A percentile compares a stretch with the other conserved stretches of the same genome.
phyloP scores from a whole-genome alignment of 2,888 invertebrate species.

The Phasia obesa region DNA sequence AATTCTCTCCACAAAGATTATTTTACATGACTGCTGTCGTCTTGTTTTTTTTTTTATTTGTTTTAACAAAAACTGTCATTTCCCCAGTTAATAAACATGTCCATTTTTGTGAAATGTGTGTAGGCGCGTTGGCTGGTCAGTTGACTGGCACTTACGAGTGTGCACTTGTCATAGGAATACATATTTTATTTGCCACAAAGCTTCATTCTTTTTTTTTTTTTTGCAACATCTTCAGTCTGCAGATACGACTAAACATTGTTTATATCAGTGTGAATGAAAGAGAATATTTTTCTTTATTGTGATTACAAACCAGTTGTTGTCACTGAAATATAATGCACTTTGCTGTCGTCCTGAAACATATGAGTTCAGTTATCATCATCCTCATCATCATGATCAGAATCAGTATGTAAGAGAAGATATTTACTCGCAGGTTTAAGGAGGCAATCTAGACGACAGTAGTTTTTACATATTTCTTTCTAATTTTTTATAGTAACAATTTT shows the following conservation, averaged over 20 bases:
- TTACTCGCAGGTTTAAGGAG: neutral
- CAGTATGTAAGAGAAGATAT: constrained; percentile 15
- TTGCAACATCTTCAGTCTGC: constrained; percentile 1
- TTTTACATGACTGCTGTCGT: neutral
- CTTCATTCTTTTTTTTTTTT: constrained; percentile 10
- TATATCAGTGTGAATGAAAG: neutral
- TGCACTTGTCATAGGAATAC: constrained; percentile 61
- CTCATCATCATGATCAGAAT: constrained; percentile 18
- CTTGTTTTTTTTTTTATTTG: neutral
- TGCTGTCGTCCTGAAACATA: constrained; percentile 47
- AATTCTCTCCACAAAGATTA: neutral
- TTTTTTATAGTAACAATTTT: too few relatives aligned
- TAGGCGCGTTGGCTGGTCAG: constrained; percentile 41
- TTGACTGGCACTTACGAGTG: constrained; percentile 27
- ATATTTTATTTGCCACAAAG: constrained; percentile 56
- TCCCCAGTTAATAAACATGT: constrained; percentile 61
- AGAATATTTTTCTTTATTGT: constrained; percentile 48
- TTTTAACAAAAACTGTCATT: constrained; percentile 52
- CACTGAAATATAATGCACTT: constrained; percentile 65
- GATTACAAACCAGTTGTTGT: constrained; percentile 67
- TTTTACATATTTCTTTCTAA: too few relatives aligned
- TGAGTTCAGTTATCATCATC: constrained; percentile 53
- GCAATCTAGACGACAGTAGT: too few relatives aligned
- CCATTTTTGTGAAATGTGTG: constrained; percentile 35
- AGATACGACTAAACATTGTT: neutral